Evolutionary conservation across 2,113 vertebrate species (phyloP).

Genomic region (Chunga burmeisteri): DNA sequence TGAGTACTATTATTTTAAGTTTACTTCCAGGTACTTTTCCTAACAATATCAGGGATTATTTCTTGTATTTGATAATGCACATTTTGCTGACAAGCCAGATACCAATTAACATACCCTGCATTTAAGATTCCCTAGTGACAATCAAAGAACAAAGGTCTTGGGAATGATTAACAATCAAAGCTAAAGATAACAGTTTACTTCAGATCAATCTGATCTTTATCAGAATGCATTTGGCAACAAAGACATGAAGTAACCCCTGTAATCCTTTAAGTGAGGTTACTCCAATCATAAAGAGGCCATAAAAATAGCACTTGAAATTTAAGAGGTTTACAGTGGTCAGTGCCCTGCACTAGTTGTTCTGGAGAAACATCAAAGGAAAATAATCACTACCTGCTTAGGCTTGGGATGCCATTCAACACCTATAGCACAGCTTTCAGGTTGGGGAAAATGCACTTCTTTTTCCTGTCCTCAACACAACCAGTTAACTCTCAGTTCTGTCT

Average conservation of each 20-base stretch:
- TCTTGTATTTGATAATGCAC: neutral
- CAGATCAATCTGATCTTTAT: constrained; percentile 48
- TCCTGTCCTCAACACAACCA: neutral
- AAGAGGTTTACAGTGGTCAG: constrained; percentile 37
- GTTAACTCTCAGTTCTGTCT: neutral
- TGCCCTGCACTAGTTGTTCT: neutral
- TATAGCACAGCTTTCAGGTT: neutral
- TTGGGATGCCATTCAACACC: neutral
- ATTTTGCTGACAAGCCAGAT: neutral
- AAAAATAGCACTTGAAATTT: constrained; percentile 52
- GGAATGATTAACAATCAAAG: constrained; percentile 35
- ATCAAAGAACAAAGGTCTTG: constrained; percentile 25
- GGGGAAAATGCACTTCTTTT: neutral
- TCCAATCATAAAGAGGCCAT: constrained; percentile 17
- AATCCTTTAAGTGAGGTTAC: constrained; percentile 57
- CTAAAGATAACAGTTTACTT: constrained; percentile 54
- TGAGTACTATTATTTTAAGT: neutral
- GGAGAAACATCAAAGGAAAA: constrained; percentile 28
- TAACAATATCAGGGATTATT: neutral
- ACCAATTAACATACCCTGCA: neutral
- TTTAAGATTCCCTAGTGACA: neutral
- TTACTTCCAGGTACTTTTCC: neutral
- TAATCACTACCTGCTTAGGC: neutral
- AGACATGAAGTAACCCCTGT: constrained; percentile 62
- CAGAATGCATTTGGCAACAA: constrained; percentile 44